Evolutionary conservation across 2,888 invertebrate species (phyloP).

Genomic region (Allophyes oxyacanthae): DNA sequence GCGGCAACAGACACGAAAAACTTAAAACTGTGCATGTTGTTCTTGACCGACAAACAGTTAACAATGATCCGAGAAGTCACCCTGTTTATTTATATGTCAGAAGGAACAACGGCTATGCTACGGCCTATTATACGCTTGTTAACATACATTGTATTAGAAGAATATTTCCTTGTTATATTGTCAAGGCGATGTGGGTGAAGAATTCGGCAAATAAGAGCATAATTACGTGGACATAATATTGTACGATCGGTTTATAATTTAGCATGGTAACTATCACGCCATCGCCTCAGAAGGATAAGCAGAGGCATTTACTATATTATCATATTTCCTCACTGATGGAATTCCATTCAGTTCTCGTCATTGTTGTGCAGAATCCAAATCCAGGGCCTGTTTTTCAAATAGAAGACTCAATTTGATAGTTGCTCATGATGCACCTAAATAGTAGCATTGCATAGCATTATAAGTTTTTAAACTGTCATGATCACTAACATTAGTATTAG

Average conservation of each 20-base stretch:
- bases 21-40: constrained; percentile 46
- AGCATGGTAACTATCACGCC: not conserved
- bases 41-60: constrained; percentile 10
- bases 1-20: constrained; percentile 26
- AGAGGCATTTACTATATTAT: too few relatives aligned
- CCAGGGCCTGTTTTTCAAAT: too few relatives aligned
- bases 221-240: too few relatives aligned
- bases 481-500: too few relatives aligned
- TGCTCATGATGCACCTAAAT: too few relatives aligned
- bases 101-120: constrained; percentile 37
- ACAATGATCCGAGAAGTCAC: constrained; percentile 8
- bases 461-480: too few relatives aligned
- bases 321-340: too few relatives aligned
- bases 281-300: too few relatives aligned
- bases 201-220: constrained; percentile 29
- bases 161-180: constrained; percentile 33
- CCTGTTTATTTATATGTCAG: constrained; percentile 37
- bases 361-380: too few relatives aligned
- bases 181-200: constrained; percentile 22
- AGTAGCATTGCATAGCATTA: too few relatives aligned
- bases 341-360: too few relatives aligned
- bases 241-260: not conserved
- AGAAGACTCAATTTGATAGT: too few relatives aligned
- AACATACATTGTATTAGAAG: constrained; percentile 14
- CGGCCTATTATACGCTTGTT: constrained; percentile 46